Evolutionary conservation across 2,888 invertebrate genomes (phyloP), one percentile per base, ranked within the genome.

Genomic region (Acanthosepion lycidas): DNA sequence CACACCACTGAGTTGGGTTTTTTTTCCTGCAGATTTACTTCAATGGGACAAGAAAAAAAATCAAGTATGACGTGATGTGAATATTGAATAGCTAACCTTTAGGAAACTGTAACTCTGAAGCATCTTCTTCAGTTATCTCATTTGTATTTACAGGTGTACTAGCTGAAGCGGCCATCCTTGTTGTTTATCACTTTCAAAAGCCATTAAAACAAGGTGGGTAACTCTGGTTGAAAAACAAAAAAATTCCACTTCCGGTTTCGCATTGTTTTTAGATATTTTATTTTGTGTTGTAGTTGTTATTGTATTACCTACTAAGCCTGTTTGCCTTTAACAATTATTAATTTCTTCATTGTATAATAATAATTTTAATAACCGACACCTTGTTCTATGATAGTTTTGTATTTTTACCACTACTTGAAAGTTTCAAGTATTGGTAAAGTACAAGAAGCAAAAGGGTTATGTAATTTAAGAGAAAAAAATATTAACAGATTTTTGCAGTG

Each of bases 101-200:
- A 0, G 99, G 99, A 98, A 99, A 99, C 97, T 99, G 99, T 96
- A 99, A 98, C 98, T 99, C 99, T 2, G 99, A 99, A 3, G 99
- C 99, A 97, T 99, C 99, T 98, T 99, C 99, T 97, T 99, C 99
- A 12, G 98, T 98, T 96, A 98, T 98, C 96, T 99, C 98, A 53
- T 95, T 96, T 18, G 95, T 94, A 26, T 15, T n/a, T 6, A 26
- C 12, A 28, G 92, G 4, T 5, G 49, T 26, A 6, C 28, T 94
- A 33, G 94, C 49, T 59, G 53, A 92, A 93, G 95, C 93, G 48
- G 95, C 94, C 94, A 96, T 96, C 96, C 96, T 96, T 55, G 95
- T 95, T 59, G 20, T 3, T 23, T 6, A 20, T 59, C 1, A 78
- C 3, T 28, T 42, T 42, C 42, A 42, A 42, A 42, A 42, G 12